phyloP scores from a whole-genome alignment of 1,140 invertebrate species.

The Tribolium madens region DNA sequence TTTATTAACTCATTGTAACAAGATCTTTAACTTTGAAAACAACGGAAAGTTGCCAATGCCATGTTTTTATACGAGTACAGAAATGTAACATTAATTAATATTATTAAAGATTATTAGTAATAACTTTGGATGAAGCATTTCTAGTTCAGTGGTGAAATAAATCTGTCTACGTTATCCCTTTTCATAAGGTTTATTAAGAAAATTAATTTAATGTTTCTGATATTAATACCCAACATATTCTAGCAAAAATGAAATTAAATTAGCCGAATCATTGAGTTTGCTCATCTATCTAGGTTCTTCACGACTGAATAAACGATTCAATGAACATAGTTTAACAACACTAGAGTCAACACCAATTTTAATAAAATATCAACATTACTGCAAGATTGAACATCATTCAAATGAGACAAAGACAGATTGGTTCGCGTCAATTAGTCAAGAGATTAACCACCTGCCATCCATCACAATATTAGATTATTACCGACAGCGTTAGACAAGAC shows the following conservation, averaged over 20 bases:
- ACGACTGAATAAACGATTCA: background rate
- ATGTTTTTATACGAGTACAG: no score
- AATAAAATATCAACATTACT: background rate
- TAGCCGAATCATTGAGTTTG: no score
- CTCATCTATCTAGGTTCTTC: background rate
- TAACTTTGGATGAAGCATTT: no score
- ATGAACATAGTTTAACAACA: slow-evolving; percentile 2
- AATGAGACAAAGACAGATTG: background rate
- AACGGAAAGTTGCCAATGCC: no score
- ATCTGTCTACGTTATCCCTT: no score
- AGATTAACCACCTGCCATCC: slow-evolving; percentile 8
- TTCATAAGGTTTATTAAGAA: no score
- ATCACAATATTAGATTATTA: slow-evolving; percentile 11
- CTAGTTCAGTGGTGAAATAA: no score
- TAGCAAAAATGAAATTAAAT: no score
- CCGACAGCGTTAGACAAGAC: background rate
- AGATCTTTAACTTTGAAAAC: background rate
- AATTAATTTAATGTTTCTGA: no score
- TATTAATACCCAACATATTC: no score
- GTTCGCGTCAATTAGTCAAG: background rate
- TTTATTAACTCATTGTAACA: background rate
- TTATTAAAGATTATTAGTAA: no score
- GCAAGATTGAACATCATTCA: slow-evolving; percentile 19
- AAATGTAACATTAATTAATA: no score
- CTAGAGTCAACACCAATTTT: background rate